Evolutionary conservation across 2,113 vertebrate genomes (phyloP), one percentile per base, ranked within the genome.

Genomic region (Ancistrus triradiatus): DNA sequence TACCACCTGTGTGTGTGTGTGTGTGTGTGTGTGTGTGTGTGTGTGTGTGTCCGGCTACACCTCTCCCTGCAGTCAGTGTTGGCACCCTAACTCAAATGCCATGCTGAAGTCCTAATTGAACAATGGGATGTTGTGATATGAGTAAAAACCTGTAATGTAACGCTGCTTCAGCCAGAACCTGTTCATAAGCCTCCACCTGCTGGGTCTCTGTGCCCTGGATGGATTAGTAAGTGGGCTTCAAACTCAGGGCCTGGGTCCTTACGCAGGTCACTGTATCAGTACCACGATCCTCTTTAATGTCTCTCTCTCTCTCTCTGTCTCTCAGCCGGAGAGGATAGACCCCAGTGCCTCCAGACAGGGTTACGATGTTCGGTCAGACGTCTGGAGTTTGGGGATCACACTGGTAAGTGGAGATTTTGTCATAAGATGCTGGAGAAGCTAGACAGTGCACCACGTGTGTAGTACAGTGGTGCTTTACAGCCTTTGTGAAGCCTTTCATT

Each of bases 331-430:
- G 75, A 88, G 95, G 77, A 98, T 98, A 91, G 95, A 98, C 70
- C 95, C 95, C 57, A 95, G 95, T 0, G 95, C 95, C 0, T 98
- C 95, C 62, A 62, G 93, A 77, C 95, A 98, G 74, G 95, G 95
- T 60, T 98, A 98, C 2, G 95, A 98, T 5, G 95, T 98, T 21
- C 92, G 94, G 61, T 98, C 95, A 0, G 95, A 98, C 1, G 95
- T 98, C 28, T 98, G 95, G 95, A 98, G 95, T 78, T 75, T 98
- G 84, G 95, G 95, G 21, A 98, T 98, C 66, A 98, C 95, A 18
- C 51, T 98, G 94, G 95, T 98, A 69, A 84, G 93, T 87, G 52
- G n/a, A 14, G 38, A 31, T 3, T 4, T 31, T 31, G 27, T 31
- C 7, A 13, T 33, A 14, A 3, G 19, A 42, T 17, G 7, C 14